These are phyloP conservation scores for Carduelis carduelis DNA, from an alignment of 2,797 vertebrate genomes.

Conservation along the genomic window DNA sequence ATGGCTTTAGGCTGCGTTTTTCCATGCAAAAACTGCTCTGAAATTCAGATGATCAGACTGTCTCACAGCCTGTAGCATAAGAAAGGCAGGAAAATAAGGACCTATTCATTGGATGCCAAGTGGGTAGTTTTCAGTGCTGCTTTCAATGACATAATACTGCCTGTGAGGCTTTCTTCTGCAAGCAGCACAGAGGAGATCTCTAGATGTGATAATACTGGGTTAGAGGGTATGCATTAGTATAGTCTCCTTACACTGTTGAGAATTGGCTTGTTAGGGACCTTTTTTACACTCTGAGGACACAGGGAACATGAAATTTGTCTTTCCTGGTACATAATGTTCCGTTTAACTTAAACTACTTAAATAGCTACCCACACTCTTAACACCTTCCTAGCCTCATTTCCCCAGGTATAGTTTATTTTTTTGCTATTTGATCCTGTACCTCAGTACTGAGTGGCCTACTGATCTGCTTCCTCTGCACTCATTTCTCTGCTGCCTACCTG, in stretches of 20 bases:
- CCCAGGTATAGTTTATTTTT: background rate
- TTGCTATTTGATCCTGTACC: background rate
- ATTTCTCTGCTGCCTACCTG: background rate
- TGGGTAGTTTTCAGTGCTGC: background rate
- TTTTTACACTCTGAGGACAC: background rate
- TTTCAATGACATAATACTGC: background rate
- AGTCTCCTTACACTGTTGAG: background rate
- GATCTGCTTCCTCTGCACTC: background rate
- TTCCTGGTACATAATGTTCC: background rate
- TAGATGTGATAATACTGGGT: background rate
- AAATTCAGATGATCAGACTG: background rate
- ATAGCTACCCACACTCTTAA: background rate
- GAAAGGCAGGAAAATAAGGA: background rate
- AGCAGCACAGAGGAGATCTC: background rate
- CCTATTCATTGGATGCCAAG: background rate
- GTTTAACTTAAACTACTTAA: background rate
- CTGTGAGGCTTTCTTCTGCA: background rate
- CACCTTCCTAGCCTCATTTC: background rate
- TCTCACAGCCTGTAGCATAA: background rate
- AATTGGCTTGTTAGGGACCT: background rate
- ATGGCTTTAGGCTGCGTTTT: background rate
- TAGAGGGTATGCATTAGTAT: background rate
- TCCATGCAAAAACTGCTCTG: background rate
- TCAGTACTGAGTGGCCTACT: background rate
- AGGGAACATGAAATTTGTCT: background rate